phyloP scores from a whole-genome alignment of 1,140 invertebrate species.

The Cepaea nemoralis region DNA sequence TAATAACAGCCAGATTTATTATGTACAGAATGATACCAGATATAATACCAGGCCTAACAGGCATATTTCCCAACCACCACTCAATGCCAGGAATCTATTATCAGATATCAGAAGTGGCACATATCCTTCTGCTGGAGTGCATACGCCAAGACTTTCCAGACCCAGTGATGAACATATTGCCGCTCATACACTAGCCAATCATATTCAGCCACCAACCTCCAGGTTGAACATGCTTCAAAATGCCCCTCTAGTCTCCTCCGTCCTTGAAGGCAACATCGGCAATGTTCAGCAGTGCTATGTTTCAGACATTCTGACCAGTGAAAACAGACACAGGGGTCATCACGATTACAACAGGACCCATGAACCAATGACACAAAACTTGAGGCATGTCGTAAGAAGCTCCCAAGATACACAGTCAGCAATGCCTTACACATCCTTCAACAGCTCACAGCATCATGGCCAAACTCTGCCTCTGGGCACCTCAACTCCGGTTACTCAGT shows the following conservation, averaged over 20 bases:
- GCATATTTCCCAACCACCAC: neutral
- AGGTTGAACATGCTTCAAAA: neutral
- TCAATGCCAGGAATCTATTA: neutral
- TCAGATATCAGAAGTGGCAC: neutral
- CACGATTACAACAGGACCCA: neutral
- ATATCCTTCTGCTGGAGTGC: neutral
- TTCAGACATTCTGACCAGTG: neutral
- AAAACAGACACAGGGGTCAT: neutral
- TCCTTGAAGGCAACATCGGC: neutral
- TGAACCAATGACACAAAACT: neutral
- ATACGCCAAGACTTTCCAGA: neutral
- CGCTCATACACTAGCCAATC: neutral
- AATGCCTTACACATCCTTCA: neutral
- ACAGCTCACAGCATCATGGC: neutral
- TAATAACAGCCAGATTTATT: neutral
- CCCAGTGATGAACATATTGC: neutral
- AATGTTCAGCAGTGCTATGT: neutral
- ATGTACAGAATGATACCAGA: neutral
- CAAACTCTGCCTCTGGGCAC: conserved; percentile 15
- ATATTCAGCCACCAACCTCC: neutral
- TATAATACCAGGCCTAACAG: neutral
- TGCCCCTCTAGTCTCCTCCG: neutral
- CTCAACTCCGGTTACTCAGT: conserved; percentile 19
- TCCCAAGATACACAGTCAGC: neutral
- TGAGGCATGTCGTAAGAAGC: neutral